Percentiles rank a stretch among this genome's conserved stretches.
phyloP scores from a whole-genome alignment of 2,888 invertebrate species.

The Temnothorax unifasciatus region DNA sequence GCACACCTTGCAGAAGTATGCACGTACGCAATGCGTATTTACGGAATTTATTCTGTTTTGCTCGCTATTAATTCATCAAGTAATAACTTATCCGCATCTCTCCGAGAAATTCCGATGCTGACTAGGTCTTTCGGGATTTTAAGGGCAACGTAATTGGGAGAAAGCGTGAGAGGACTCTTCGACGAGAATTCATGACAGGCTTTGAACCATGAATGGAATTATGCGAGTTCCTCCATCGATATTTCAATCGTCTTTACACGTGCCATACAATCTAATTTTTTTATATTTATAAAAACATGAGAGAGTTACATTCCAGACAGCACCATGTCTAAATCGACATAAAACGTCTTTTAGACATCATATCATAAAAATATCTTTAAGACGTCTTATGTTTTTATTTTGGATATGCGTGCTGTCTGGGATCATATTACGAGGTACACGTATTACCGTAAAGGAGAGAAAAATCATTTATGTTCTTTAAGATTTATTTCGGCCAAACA shows the following conservation, averaged over 20 bases:
- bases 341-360: too few species aligned
- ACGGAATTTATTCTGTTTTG: neutral
- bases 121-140: conserved; percentile 13
- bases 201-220: neutral
- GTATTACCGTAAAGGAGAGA: neutral
- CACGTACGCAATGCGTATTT: neutral
- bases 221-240: neutral
- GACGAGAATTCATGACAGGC: neutral
- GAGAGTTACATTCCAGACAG: neutral
- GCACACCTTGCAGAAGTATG: neutral
- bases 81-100: neutral
- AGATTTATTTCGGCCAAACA: neutral
- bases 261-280: neutral
- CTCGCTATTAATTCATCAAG: neutral
- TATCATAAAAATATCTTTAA: too few species aligned
- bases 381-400: too few species aligned
- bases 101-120: neutral
- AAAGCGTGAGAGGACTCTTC: conserved; percentile 34
- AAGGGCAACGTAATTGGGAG: conserved; percentile 33
- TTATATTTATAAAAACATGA: neutral
- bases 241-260: neutral
- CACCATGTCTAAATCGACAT: too few species aligned
- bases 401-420: too few species aligned
- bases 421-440: too few species aligned
- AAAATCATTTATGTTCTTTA: neutral